Base-by-base conservation (phyloP, 35 echinoderm and acorn worm species). In the Eucidaris tribuloides region DNA sequence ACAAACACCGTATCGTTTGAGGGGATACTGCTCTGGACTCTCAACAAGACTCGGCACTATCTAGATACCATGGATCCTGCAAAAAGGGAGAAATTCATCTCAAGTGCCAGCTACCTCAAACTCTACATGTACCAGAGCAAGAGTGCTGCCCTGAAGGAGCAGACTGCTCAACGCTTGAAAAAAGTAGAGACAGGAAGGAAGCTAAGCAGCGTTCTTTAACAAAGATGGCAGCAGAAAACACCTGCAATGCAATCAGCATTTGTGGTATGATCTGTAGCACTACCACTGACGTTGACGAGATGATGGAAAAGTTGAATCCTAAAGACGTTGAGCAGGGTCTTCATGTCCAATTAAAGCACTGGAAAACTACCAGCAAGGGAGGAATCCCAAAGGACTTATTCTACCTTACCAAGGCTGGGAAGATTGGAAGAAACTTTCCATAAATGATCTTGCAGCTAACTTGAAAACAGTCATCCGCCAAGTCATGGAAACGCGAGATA, bases 1-100 rank as follows among this genome's bases (percentile, higher is more conserved):
- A n/a, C 83, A 19, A 78, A 68, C n/a, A 58, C 72, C 18, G 46
- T 91, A 35, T 46, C 88, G 14, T 84, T 84, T 65, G 80, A 91
- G 43, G 81, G 88, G 41, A 54, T 91, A 3, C 42, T 91, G 4
- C 45, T 91, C 24, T 84, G 81, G 88, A 77, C 72, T 27, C 81
- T 77, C 60, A 82, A 89, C 29, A 89, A 89, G 54, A 81, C 58
- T 15, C 14, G n/a, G 22, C 62, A 89, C 0, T 82, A 59, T 58
- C 33, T 89, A 2, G 63, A 83, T 56, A 42, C 45, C 38, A 55
- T 62, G 50, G 3, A 38, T 1, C 20, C 55, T 56, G 52, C 20
- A 19, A 35, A 50, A 20, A 45, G 31, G 24, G 46, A 85, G 23
- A 74, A 36, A n/a, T n/a, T 58, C 42, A 74, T 74, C 63, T 49